Conservation (phyloP, 2,113 vertebrate genomes). For the Daubentonia madagascariensis region DNA sequence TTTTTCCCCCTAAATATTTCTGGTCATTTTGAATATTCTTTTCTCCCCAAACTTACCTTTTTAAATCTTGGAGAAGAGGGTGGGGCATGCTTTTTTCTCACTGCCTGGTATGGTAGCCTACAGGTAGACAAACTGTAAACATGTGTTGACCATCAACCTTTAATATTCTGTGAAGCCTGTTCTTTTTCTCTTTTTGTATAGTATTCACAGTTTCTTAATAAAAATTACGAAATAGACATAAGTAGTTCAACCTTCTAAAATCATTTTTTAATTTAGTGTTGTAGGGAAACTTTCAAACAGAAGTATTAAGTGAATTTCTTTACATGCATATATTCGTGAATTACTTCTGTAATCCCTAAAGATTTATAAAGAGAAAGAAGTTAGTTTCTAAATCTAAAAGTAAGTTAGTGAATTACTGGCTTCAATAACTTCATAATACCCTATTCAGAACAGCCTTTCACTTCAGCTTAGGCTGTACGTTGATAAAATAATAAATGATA, state of each 20-base stretch:
- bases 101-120: background rate
- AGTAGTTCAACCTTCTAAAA: background rate
- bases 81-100: background rate
- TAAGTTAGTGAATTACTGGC: background rate
- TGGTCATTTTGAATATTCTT: background rate
- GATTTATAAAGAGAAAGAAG: background rate
- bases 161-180: background rate
- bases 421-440: background rate
- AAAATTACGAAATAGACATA: background rate
- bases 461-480: background rate
- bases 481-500: background rate
- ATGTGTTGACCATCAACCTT: background rate
- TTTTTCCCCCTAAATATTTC: background rate
- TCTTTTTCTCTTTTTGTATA: background rate
- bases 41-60: background rate
- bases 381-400: background rate
- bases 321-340: background rate
- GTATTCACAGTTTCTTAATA: background rate
- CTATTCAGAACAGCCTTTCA: background rate
- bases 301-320: slow-evolving; percentile 8
- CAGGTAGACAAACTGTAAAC: background rate
- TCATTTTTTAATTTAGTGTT: background rate
- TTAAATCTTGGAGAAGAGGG: background rate
- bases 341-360: background rate
- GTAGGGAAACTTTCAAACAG: background rate